Percentiles rank a stretch among this genome's conserved stretches.
Evolutionary conservation across 2,888 invertebrate genomes (phyloP).

Genomic region (Drosophila buzzatii): DNA sequence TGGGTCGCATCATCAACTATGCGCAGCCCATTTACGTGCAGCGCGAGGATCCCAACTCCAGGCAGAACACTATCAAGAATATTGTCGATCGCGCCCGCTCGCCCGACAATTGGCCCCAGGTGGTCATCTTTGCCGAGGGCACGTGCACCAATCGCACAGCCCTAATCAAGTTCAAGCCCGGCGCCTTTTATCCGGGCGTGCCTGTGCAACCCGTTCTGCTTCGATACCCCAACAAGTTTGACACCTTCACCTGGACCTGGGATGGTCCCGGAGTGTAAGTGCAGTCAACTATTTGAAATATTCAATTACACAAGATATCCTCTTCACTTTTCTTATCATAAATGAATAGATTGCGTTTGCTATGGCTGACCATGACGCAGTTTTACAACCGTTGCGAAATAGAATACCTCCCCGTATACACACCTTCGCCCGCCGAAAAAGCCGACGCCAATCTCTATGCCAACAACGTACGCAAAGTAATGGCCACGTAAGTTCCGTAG

Average conservation of each 20-base stretch:
- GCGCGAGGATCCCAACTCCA: slow-evolving; percentile 96
- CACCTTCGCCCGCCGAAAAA: slow-evolving; percentile 94
- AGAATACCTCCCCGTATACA: slow-evolving; percentile 96
- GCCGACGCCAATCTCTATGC: slow-evolving; percentile 95
- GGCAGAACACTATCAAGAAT: slow-evolving; percentile 95
- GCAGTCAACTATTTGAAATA: slow-evolving; percentile 82
- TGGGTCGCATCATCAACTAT: slow-evolving; percentile 97
- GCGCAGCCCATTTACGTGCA: slow-evolving; percentile 98
- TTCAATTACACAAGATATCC: not conserved
- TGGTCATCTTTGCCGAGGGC: slow-evolving; percentile 97
- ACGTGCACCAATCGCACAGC: slow-evolving; percentile 98
- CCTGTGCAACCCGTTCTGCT: slow-evolving; percentile 98
- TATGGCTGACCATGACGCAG: slow-evolving; percentile 96
- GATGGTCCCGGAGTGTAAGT: slow-evolving; percentile 97
- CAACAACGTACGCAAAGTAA: slow-evolving; percentile 94
- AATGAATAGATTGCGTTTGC: slow-evolving; percentile 89
- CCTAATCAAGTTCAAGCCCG: slow-evolving; percentile 95
- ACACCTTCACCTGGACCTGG: slow-evolving; percentile 97
- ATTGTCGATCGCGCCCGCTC: slow-evolving; percentile 94
- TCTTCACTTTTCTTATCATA: not conserved
- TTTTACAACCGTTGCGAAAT: slow-evolving; percentile 95
- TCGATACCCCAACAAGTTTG: slow-evolving; percentile 94
- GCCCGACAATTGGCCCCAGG: slow-evolving; percentile 94
- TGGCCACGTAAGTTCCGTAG: slow-evolving; percentile 91
- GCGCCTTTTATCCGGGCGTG: slow-evolving; percentile 97